Conservation (phyloP, 2,113 vertebrate species). For the Perognathus longimembris region DNA sequence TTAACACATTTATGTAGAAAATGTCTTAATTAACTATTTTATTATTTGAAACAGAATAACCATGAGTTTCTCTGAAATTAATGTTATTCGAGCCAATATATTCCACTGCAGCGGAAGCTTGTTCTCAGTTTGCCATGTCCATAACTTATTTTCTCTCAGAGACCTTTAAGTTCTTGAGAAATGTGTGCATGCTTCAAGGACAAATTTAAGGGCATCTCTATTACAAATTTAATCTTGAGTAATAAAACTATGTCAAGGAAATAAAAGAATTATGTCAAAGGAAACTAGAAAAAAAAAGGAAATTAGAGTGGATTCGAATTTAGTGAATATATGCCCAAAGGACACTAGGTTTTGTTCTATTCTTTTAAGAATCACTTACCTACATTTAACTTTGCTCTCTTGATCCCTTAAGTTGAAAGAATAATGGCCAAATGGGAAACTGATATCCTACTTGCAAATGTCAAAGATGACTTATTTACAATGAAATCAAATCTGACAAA, state of each 20-base stretch:
- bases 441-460: constrained; percentile 2
- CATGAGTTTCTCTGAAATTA: not conserved
- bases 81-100: not conserved
- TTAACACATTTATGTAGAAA: not conserved
- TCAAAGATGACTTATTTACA: constrained; percentile 41
- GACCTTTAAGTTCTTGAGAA: not conserved
- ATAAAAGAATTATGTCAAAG: constrained; percentile 45
- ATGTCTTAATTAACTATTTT: not conserved
- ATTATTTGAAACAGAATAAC: too few species aligned
- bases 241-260: constrained; percentile 22
- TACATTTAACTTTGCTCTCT: constrained; percentile 56
- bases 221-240: constrained; percentile 30
- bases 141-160: not conserved
- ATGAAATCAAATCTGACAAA: not conserved
- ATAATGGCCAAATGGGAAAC: constrained; percentile 9
- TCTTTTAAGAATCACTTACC: constrained; percentile 57
- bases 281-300: too few species aligned
- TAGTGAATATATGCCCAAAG: not conserved
- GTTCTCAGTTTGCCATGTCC: not conserved
- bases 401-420: not conserved
- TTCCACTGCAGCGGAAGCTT: not conserved
- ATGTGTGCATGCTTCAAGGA: not conserved
- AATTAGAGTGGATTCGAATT: constrained; percentile 38
- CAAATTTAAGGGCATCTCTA: not conserved
- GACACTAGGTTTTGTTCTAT: not conserved